These are phyloP conservation scores for Lithobates pipiens DNA, from an alignment of 2,797 vertebrate genomes.

Conservation along the genomic window DNA sequence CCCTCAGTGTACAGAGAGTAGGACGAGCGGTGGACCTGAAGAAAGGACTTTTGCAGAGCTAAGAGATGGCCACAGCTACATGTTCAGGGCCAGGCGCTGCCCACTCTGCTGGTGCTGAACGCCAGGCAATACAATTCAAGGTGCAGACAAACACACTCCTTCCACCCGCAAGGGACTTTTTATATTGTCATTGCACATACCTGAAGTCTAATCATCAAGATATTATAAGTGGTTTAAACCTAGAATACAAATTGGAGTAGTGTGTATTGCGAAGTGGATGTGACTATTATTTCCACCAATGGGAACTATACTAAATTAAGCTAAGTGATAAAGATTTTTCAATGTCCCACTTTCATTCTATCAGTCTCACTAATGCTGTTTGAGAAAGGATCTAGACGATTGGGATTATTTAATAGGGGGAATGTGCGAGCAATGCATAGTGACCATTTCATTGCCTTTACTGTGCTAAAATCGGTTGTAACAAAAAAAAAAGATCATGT, in stretches of 20 bases:
- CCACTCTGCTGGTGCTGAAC: conserved; percentile 26
- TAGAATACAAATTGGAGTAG: no score
- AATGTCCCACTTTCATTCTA: neutral
- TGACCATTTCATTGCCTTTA: neutral
- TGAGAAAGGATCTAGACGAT: neutral
- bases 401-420: neutral
- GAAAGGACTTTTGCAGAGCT: neutral
- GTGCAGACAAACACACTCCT: no score
- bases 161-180: no score
- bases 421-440: neutral
- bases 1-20: neutral
- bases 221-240: no score
- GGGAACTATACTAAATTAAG: neutral
- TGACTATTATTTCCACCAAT: neutral
- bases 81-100: neutral
- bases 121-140: no score
- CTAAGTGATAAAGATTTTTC: neutral
- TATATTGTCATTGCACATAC: no score
- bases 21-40: no score
- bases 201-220: no score
- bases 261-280: no score
- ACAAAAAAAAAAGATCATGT: no score
- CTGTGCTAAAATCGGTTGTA: neutral
- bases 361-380: neutral
- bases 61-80: neutral